Evolutionary conservation across 2,888 invertebrate species (phyloP).

Genomic region (Ecliptopera silaceata): DNA sequence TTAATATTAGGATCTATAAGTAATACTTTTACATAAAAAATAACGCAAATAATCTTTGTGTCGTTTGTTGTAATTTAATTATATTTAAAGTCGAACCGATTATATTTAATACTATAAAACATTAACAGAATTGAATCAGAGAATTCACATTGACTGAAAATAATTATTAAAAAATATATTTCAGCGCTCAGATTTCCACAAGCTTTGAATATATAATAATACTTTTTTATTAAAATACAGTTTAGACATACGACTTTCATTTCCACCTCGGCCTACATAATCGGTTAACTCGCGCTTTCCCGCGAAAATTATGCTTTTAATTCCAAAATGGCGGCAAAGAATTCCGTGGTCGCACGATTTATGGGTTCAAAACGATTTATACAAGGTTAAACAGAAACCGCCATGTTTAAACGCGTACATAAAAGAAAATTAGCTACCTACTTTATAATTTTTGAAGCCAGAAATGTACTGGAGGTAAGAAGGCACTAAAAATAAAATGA

Average conservation of each 20-base stretch:
- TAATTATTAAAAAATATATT: no score
- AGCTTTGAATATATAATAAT: neutral
- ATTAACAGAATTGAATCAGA: no score
- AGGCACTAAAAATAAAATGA: neutral
- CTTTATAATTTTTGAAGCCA: slow-evolving; percentile 1
- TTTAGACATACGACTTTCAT: slow-evolving; percentile 1
- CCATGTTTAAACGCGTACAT: slow-evolving; percentile 28
- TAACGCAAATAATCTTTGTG: no score
- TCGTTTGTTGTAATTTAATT: no score
- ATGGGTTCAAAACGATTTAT: slow-evolving; percentile 56
- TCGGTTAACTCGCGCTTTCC: slow-evolving; percentile 31
- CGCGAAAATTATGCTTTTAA: slow-evolving; percentile 56
- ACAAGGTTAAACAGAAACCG: slow-evolving; percentile 33
- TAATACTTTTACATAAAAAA: no score
- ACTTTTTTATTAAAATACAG: neutral
- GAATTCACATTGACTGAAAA: no score
- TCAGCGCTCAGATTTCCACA: no score
- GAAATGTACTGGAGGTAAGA: neutral
- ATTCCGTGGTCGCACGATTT: slow-evolving; percentile 57
- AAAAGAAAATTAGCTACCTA: slow-evolving; percentile 16
- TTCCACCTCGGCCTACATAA: slow-evolving; percentile 11
- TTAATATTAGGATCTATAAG: no score
- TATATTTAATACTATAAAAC: no score
- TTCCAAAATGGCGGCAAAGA: slow-evolving; percentile 58
- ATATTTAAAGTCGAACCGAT: no score